Evolutionary conservation across 2,797 vertebrate genomes (phyloP).

Genomic region (Emydoidea blandingii): DNA sequence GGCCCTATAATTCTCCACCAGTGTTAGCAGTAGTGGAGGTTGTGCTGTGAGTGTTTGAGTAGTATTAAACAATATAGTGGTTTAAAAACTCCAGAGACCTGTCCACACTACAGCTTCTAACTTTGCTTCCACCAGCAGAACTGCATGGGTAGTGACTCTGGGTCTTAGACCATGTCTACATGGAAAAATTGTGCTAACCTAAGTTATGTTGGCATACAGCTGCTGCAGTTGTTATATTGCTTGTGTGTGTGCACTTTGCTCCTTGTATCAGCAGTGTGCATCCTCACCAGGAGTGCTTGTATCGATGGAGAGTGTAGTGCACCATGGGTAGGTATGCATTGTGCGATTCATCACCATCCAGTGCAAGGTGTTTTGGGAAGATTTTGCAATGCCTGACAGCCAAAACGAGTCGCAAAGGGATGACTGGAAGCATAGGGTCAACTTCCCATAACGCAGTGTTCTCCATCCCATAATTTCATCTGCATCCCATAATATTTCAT

Average conservation of each 20-base stretch:
- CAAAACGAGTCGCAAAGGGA: neutral
- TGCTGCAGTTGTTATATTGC: neutral
- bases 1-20: neutral
- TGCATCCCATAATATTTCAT: neutral
- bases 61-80: neutral
- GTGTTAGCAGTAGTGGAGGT: neutral
- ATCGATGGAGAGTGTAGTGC: neutral
- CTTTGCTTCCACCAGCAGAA: neutral
- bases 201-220: neutral
- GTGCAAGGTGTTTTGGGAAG: neutral
- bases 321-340: neutral
- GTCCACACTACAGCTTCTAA: neutral
- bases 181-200: neutral
- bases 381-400: neutral
- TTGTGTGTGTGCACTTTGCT: neutral
- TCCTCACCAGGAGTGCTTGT: neutral
- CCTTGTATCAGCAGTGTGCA: neutral
- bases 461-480: neutral
- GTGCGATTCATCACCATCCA: neutral
- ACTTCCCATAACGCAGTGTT: neutral
- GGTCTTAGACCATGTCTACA: neutral
- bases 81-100: neutral
- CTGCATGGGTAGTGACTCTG: neutral
- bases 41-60: neutral
- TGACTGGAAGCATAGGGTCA: neutral